Percentiles rank a stretch among this genome's conserved stretches.
phyloP scores from a whole-genome alignment of 2,113 vertebrate genomes.

The Balaeniceps rex region DNA sequence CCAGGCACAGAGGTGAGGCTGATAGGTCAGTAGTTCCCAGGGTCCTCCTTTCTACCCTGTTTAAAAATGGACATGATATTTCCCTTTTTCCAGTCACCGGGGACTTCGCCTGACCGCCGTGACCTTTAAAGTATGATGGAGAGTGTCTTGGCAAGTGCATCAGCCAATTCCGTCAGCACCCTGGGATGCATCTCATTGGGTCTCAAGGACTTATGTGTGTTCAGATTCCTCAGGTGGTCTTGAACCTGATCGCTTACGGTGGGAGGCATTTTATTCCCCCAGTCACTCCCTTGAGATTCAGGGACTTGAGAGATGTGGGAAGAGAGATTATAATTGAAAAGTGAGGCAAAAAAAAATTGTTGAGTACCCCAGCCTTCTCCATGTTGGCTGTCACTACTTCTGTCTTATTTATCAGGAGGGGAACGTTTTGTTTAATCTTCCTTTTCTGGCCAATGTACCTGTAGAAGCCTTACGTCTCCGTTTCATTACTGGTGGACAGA shows the following conservation, averaged over 20 bases:
- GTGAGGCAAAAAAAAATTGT: background rate
- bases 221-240: background rate
- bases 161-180: background rate
- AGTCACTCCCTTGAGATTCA: background rate
- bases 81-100: background rate
- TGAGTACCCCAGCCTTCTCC: background rate
- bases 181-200: background rate
- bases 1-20: too few relatives aligned
- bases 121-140: background rate
- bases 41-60: background rate
- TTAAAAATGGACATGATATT: background rate
- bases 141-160: background rate
- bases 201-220: background rate
- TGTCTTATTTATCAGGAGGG: background rate
- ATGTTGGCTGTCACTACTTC: background rate
- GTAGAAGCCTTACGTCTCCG: background rate
- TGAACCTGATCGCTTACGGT: background rate
- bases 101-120: background rate
- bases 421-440: background rate
- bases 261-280: background rate
- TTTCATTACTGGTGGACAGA: background rate
- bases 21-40: background rate
- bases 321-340: background rate
- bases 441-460: background rate
- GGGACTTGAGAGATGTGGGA: background rate